Percentiles rank a stretch among this genome's conserved stretches.
phyloP scores from a whole-genome alignment of 2,113 vertebrate genomes.

The Mixornis gularis region DNA sequence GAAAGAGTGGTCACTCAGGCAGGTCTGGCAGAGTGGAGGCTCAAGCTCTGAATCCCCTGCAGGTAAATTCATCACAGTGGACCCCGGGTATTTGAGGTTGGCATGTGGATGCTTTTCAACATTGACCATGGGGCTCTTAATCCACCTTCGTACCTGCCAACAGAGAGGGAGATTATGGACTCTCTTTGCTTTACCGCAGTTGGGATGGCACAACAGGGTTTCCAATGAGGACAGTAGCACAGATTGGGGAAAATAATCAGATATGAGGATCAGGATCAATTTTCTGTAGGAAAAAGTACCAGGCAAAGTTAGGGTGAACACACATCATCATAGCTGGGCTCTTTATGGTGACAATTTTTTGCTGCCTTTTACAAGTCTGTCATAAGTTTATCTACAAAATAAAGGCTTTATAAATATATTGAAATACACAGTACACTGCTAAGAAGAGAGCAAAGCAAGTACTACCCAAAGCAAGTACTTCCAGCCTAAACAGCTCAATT shows the following conservation, averaged over 20 bases:
- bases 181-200: not conserved
- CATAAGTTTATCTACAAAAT: not conserved
- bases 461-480: not conserved
- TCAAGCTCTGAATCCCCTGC: constrained; percentile 79
- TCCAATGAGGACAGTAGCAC: not conserved
- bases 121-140: constrained; percentile 86
- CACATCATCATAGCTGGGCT: not conserved
- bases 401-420: not conserved
- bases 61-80: constrained; percentile 73
- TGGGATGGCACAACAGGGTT: not conserved
- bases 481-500: not conserved
- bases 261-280: not conserved
- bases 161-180: not conserved
- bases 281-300: not conserved
- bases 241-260: not conserved
- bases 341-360: not conserved
- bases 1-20: constrained; percentile 76
- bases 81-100: constrained; percentile 76
- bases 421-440: not conserved
- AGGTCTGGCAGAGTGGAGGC: constrained; percentile 74
- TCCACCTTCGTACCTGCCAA: constrained; percentile 90
- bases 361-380: not conserved
- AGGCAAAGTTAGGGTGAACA: not conserved
- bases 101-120: constrained; percentile 84
- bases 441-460: too few relatives aligned